Conservation (phyloP, 2,113 vertebrate species). For the Ictalurus punctatus region DNA sequence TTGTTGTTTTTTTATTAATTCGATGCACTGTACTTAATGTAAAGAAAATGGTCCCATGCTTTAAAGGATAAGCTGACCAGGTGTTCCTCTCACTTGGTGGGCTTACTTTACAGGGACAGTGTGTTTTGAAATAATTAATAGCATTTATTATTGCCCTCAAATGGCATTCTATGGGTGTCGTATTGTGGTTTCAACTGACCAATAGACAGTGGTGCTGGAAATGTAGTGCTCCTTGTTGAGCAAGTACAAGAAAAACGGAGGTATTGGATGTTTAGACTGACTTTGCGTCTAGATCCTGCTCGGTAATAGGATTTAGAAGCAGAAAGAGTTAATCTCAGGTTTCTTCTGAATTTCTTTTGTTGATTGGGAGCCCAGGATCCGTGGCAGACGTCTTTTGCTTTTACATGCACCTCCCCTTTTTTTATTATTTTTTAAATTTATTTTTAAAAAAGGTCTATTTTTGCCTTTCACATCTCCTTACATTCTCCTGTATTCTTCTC, state of each 20-base stretch:
- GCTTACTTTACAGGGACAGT: neutral
- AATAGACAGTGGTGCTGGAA: no score
- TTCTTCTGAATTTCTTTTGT: neutral
- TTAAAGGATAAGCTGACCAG: neutral
- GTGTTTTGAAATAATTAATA: neutral
- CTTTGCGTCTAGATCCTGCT: neutral
- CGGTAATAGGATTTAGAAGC: no score
- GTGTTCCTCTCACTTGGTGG: neutral
- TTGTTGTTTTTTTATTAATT: neutral
- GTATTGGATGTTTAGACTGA: no score
- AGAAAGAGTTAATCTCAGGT: neutral
- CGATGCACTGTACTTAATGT: neutral
- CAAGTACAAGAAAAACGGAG: neutral
- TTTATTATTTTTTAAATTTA: no score
- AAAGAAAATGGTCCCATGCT: neutral
- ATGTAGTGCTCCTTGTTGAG: no score
- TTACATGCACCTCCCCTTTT: neutral
- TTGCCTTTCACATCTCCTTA: neutral
- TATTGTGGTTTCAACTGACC: no score
- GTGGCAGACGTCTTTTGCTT: neutral
- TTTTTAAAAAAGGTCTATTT: neutral
- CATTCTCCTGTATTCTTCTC: neutral
- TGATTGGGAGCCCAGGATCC: slow-evolving; percentile 55
- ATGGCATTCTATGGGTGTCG: neutral
- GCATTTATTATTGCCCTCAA: neutral